These are phyloP conservation scores for Mastomys natalensis DNA, from an alignment of 2,113 vertebrate genomes.

Conservation along the genomic window DNA sequence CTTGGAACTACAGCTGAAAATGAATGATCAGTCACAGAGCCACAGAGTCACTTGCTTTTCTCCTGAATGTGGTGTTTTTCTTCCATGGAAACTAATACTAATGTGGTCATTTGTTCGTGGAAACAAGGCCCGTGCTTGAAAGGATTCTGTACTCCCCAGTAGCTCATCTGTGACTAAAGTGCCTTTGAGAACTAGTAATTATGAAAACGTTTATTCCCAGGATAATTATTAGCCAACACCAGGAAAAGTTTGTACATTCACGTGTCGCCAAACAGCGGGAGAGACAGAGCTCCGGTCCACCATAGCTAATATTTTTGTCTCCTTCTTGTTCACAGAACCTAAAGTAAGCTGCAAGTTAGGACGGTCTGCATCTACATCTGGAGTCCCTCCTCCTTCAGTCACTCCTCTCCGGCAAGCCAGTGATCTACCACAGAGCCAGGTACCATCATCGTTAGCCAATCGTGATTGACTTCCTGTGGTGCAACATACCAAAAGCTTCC, in stretches of 20 bases:
- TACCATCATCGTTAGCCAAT: constrained; percentile 90
- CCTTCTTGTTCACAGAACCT: constrained; percentile 86
- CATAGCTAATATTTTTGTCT: not conserved
- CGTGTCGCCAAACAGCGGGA: rapidly evolving
- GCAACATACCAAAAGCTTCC: constrained; percentile 88
- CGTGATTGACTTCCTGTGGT: constrained; percentile 91
- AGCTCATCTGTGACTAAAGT: not conserved
- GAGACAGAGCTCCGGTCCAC: rapidly evolving
- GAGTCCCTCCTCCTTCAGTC: constrained; percentile 92
- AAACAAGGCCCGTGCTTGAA: not conserved
- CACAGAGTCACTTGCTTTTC: not conserved
- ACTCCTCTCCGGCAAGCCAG: constrained; percentile 91
- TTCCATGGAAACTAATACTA: not conserved
- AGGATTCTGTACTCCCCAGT: not conserved
- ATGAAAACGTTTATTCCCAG: not conserved
- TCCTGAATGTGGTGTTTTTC: rapidly evolving
- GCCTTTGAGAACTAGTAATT: not conserved
- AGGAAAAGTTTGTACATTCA: not conserved
- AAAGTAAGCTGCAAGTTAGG: constrained; percentile 93
- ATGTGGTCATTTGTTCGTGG: not conserved
- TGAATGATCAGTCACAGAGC: not conserved
- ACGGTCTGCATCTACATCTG: constrained; percentile 95
- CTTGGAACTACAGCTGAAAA: not conserved
- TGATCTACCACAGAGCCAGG: constrained; percentile 95
- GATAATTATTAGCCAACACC: not conserved